phyloP scores from a whole-genome alignment of 2,113 vertebrate genomes.

The Bostrychus sinensis region DNA sequence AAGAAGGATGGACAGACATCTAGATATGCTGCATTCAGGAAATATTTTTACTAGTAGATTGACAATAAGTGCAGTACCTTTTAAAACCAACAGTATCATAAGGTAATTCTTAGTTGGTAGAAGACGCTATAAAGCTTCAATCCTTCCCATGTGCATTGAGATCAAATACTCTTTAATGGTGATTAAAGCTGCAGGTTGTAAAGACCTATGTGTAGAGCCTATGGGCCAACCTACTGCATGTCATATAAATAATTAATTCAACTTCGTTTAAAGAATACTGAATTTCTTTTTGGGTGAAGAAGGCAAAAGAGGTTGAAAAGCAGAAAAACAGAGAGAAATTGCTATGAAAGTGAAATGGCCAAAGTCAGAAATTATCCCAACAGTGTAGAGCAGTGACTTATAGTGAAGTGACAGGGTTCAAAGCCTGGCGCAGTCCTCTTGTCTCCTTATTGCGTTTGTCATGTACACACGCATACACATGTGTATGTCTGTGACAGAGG shows the following conservation, averaged over 20 bases:
- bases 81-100: background rate
- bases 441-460: slow-evolving; percentile 54
- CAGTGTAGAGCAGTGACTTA: slow-evolving; percentile 60
- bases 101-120: background rate
- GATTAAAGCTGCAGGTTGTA: slow-evolving; percentile 52
- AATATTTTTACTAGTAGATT: too few relatives aligned
- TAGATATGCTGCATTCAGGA: slow-evolving; percentile 9
- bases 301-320: background rate
- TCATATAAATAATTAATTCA: slow-evolving; percentile 31
- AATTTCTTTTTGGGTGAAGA: slow-evolving; percentile 25
- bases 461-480: slow-evolving; percentile 14
- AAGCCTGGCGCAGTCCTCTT: slow-evolving; percentile 52
- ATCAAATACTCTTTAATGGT: slow-evolving; percentile 56
- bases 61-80: background rate
- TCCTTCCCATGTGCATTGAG: slow-evolving; percentile 43
- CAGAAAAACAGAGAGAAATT: slow-evolving; percentile 22
- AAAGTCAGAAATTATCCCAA: slow-evolving; percentile 35
- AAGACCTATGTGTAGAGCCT: slow-evolving; percentile 36
- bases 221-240: slow-evolving; percentile 21
- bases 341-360: slow-evolving; percentile 13
- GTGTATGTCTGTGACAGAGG: slow-evolving; percentile 47
- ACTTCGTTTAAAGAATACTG: slow-evolving; percentile 36
- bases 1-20: background rate
- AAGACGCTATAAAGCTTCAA: background rate
- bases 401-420: slow-evolving; percentile 69